Conservation (phyloP, 2,888 invertebrate species). For the Xestia rhomboidea region DNA sequence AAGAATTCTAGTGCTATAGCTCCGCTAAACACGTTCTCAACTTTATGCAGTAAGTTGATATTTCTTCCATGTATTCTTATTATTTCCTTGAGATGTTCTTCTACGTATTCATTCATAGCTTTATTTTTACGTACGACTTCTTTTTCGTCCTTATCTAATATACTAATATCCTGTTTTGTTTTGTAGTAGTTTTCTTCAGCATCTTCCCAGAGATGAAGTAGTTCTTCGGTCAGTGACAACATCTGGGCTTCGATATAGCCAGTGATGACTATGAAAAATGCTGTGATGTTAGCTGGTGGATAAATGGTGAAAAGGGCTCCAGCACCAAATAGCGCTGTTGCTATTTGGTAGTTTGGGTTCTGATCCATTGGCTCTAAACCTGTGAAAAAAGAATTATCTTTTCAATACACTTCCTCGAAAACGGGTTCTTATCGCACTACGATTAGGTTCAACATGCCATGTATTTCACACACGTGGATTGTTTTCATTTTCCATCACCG, state of each 20-base stretch:
- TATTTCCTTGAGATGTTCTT: slow-evolving; percentile 47
- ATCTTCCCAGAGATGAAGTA: slow-evolving; percentile 75
- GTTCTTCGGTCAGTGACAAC: slow-evolving; percentile 75
- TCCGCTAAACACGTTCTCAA: slow-evolving; percentile 70
- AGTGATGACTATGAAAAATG: slow-evolving; percentile 73
- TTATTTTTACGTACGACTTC: slow-evolving; percentile 19
- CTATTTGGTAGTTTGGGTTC: slow-evolving; percentile 76
- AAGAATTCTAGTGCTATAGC: slow-evolving; percentile 74
- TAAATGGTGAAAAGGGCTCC: slow-evolving; percentile 70
- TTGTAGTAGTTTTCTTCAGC: slow-evolving; percentile 66
- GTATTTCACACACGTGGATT: no score
- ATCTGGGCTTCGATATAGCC: slow-evolving; percentile 81
- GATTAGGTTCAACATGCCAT: no score
- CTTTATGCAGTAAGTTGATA: slow-evolving; percentile 65
- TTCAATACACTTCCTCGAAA: neutral
- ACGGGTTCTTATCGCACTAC: no score
- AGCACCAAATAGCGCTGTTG: slow-evolving; percentile 3
- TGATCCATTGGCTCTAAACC: slow-evolving; percentile 79
- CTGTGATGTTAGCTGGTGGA: slow-evolving; percentile 73
- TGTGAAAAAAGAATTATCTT: slow-evolving; percentile 52
- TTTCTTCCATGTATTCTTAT: slow-evolving; percentile 61
- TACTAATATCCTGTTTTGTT: slow-evolving; percentile 50
- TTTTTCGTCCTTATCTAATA: slow-evolving; percentile 1
- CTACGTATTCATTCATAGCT: slow-evolving; percentile 49
- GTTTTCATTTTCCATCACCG: no score